Conservation (phyloP, 2,888 invertebrate species). For the Antitype chi region DNA sequence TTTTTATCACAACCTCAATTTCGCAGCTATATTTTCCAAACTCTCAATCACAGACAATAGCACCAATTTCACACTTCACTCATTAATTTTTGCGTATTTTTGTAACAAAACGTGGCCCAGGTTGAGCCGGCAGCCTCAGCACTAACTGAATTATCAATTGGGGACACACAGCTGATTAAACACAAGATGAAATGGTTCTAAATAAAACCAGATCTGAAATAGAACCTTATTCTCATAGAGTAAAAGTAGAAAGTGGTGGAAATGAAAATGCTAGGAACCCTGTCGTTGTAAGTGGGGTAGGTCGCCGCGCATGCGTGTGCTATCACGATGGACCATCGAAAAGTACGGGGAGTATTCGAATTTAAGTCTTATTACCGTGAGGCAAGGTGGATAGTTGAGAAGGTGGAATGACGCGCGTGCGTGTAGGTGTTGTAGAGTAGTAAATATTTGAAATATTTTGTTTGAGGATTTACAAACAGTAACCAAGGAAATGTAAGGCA, state of each 20-base stretch:
- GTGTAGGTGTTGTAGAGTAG: constrained; percentile 74
- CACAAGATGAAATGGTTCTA: constrained; percentile 79
- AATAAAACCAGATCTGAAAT: constrained; percentile 71
- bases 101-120: constrained; percentile 71
- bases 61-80: constrained; percentile 62
- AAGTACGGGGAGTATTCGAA: constrained; percentile 58
- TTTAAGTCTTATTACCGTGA: constrained; percentile 66
- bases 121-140: constrained; percentile 79
- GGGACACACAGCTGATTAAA: constrained; percentile 88
- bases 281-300: constrained; percentile 77
- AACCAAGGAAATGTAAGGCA: constrained; percentile 78
- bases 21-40: constrained; percentile 51
- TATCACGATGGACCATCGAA: constrained; percentile 76
- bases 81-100: constrained; percentile 51
- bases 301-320: constrained; percentile 84
- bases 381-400: constrained; percentile 63
- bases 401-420: constrained; percentile 70
- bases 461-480: constrained; percentile 80
- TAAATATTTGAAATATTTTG: constrained; percentile 82
- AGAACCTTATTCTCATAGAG: constrained; percentile 76
- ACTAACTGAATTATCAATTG: constrained; percentile 88
- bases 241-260: constrained; percentile 77
- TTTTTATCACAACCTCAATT: constrained; percentile 59
- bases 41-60: constrained; percentile 63
- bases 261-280: constrained; percentile 69